A percentile compares a stretch with the other conserved stretches of the same genome.
phyloP scores from a whole-genome alignment of 2,113 vertebrate genomes.

The Felis chaus region DNA sequence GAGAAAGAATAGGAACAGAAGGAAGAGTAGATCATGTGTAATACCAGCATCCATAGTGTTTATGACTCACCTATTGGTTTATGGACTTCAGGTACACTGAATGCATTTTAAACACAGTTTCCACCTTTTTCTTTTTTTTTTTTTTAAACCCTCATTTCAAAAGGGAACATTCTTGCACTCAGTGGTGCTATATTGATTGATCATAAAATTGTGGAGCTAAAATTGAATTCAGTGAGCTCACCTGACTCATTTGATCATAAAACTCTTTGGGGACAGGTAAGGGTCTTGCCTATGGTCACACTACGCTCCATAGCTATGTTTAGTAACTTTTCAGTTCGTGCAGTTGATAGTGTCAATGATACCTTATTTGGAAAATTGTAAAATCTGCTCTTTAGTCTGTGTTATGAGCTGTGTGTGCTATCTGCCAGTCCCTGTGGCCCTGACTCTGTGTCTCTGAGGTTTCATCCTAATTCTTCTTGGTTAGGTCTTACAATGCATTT shows the following conservation, averaged over 20 bases:
- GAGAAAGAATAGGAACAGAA: conserved; percentile 14
- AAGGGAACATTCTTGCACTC: neutral
- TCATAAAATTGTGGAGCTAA: neutral
- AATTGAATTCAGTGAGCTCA: neutral
- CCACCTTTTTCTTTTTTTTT: neutral
- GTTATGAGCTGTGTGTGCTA: neutral
- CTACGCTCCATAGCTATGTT: neutral
- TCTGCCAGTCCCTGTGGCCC: neutral
- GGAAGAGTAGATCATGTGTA: neutral
- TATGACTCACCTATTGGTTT: neutral
- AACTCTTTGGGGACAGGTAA: neutral
- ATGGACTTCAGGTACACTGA: neutral
- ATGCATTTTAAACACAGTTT: neutral
- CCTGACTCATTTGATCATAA: neutral
- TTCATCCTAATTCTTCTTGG: neutral
- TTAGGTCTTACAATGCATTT: neutral
- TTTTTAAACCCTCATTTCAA: neutral
- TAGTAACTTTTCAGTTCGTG: neutral
- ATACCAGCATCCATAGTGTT: neutral
- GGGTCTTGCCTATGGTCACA: neutral
- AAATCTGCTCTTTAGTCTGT: neutral
- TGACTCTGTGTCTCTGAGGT: neutral
- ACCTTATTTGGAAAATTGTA: neutral
- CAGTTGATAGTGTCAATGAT: neutral
- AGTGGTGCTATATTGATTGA: neutral